Conservation (phyloP, 2,888 invertebrate genomes). For the Trypoxylon attenuatum region DNA sequence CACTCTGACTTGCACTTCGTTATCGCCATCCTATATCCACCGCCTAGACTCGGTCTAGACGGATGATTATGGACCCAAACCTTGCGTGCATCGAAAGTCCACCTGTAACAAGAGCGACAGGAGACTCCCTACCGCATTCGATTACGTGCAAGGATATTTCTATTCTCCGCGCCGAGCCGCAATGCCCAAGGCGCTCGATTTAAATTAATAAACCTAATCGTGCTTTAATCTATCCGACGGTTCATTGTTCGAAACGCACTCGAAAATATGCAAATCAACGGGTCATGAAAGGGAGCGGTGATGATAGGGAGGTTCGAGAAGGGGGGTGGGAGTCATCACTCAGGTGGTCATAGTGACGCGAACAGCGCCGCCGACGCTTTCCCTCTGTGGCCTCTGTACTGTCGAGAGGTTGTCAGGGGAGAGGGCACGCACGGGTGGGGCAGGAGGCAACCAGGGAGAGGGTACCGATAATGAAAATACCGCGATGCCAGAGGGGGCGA, state of each 20-base stretch:
- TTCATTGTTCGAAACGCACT: slow-evolving; percentile 49
- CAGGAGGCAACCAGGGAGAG: slow-evolving; percentile 5
- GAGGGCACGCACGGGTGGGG: not conserved
- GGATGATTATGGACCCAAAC: too few relatives aligned
- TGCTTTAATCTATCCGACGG: slow-evolving; percentile 59
- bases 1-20: too few relatives aligned
- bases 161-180: slow-evolving; percentile 4
- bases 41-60: too few relatives aligned
- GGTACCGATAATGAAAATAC: slow-evolving; percentile 62
- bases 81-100: too few relatives aligned
- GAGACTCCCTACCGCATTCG: too few relatives aligned
- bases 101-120: too few relatives aligned
- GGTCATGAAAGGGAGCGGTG: slow-evolving; percentile 48
- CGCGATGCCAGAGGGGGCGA: slow-evolving; percentile 35
- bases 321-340: slow-evolving; percentile 62
- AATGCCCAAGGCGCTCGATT: slow-evolving; percentile 47
- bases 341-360: slow-evolving; percentile 44
- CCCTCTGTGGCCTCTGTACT: slow-evolving; percentile 10
- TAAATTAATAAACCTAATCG: slow-evolving; percentile 67
- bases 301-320: slow-evolving; percentile 21
- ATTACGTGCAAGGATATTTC: not conserved
- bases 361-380: slow-evolving; percentile 5
- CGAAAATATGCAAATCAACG: slow-evolving; percentile 65
- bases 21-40: too few relatives aligned
- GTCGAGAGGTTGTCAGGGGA: too few relatives aligned